Base-by-base conservation (phyloP, 2,797 vertebrate species). In the Mormyrops attenuatus region DNA sequence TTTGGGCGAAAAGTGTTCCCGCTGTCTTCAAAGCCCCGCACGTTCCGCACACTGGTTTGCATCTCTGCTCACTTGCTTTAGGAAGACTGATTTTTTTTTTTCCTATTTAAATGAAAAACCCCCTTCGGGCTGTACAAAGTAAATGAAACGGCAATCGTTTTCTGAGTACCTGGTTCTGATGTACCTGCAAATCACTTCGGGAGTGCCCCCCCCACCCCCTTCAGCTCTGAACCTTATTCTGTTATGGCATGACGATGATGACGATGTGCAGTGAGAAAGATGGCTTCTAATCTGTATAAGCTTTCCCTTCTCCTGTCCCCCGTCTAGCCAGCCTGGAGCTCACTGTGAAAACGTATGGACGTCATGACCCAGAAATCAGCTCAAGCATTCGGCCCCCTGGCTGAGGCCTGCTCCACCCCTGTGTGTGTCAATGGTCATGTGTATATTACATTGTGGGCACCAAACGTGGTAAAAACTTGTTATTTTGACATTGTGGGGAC, bases 21-120 rank as follows among this genome's bases (percentile, higher is more conserved):
- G 7, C 20, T 4, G n/a, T 4, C 49, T 50, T 50, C n/a, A 26
- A 17, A 53, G 84, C 11, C 47, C 47, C 91, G 89, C 17, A 30
- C 91, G 88, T 41, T 20, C 90, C 89, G 90, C 88, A 89, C 89
- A 49, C 82, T 85, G 57, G 20, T 13, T 96, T 96, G 93, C 96
- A 95, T 92, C 93, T 95, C 94, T 91, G 93, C 91, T 94, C 95
- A 95, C 96, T 95, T 95, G 95, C 93, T 94, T 93, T 93, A 87
- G 94, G 91, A 85, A 93, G 95, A 95, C 94, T 94, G 94, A 94
- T 94, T 90, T n/a, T 5, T 93, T 94, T 95, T 95, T 96, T 69
- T 69, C 1, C 3, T 69, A 5, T 69, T 69, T 15, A 69, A 69
- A 34, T 34, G 26, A 69, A 34, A 0, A 13, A 11, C 22, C 91